Evolutionary conservation across 2,888 invertebrate genomes (phyloP).

Genomic region (Chymomyza amoena): DNA sequence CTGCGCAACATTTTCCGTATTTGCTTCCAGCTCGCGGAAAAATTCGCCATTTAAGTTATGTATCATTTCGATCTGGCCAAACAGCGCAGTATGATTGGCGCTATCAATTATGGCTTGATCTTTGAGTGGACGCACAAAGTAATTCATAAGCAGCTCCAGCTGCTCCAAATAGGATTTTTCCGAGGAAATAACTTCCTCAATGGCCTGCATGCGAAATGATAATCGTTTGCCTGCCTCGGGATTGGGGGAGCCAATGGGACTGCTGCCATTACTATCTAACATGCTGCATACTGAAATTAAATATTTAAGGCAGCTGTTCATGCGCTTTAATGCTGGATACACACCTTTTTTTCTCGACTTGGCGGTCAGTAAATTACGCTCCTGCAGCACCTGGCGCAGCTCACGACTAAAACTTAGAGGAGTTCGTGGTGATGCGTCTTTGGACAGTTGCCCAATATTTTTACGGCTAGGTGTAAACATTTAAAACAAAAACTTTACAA

Average conservation of each 20-base stretch:
- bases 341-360: conserved; percentile 82
- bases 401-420: conserved; percentile 81
- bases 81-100: conserved; percentile 80
- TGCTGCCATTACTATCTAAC: conserved; percentile 77
- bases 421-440: conserved; percentile 66
- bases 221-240: conserved; percentile 73
- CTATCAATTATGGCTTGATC: conserved; percentile 80
- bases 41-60: conserved; percentile 83
- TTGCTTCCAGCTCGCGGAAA: conserved; percentile 81
- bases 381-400: conserved; percentile 81
- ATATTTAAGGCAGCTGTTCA: background rate
- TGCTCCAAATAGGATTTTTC: conserved; percentile 86
- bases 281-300: conserved; percentile 80
- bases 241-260: conserved; percentile 59
- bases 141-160: conserved; percentile 83
- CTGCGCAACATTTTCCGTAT: conserved; percentile 82
- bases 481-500: conserved; percentile 34
- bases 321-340: background rate
- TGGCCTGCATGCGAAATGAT: conserved; percentile 80
- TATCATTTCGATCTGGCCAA: conserved; percentile 83
- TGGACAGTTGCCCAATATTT: conserved; percentile 15
- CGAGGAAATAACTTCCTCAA: conserved; percentile 85
- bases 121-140: conserved; percentile 82
- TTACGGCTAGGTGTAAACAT: conserved; percentile 74
- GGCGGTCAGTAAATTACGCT: conserved; percentile 82